Conservation (phyloP, 1,140 invertebrate species). For the Drosophila funebris region DNA sequence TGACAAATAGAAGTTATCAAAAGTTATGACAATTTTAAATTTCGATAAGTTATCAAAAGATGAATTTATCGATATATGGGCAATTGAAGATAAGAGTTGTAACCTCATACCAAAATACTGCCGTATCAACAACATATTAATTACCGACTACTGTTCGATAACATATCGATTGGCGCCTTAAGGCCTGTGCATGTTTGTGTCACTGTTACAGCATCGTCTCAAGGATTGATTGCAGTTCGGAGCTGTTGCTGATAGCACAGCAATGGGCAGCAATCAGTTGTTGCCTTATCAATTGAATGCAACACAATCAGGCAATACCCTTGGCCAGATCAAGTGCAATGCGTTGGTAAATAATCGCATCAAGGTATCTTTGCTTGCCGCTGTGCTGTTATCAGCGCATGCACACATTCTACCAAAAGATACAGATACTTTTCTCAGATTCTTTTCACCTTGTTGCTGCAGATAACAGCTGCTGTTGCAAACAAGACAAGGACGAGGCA, state of each 20-base stretch:
- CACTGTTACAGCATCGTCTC: background rate
- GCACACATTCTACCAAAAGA: constrained; percentile 2
- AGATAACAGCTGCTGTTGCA: constrained; percentile 29
- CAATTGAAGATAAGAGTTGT: too few species aligned
- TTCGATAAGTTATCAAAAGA: too few species aligned
- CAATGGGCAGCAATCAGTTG: background rate
- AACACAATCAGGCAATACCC: constrained; percentile 2
- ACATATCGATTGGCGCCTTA: background rate
- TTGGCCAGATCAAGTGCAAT: constrained; percentile 23
- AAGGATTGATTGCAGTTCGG: background rate
- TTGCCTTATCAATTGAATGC: background rate
- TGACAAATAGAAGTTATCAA: too few species aligned
- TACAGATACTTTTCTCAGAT: constrained; percentile 31
- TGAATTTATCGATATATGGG: too few species aligned
- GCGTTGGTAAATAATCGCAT: constrained; percentile 4
- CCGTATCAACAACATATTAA: background rate
- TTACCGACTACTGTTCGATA: background rate
- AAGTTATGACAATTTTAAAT: too few species aligned
- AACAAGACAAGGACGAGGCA: constrained; percentile 43
- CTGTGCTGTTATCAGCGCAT: constrained; percentile 14
- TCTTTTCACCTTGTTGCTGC: constrained; percentile 41
- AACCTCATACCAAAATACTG: too few species aligned
- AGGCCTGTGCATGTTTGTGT: background rate
- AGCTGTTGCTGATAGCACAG: background rate
- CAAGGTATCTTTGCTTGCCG: constrained; percentile 14